These are phyloP conservation scores for Andrena camellia DNA, from an alignment of 2,888 invertebrate species.

Conservation along the genomic window DNA sequence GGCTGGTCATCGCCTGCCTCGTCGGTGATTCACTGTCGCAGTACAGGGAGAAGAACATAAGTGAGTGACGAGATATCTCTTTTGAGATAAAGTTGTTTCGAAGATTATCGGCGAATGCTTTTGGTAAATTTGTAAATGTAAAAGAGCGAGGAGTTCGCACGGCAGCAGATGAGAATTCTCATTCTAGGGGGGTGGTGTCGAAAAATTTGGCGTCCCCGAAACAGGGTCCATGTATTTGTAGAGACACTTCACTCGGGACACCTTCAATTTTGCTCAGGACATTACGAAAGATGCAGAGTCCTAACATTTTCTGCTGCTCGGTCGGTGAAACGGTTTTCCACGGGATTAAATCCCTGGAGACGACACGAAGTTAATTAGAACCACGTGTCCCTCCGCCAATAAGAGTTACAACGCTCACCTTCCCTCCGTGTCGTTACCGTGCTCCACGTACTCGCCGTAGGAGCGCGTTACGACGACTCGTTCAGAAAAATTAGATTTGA, in stretches of 20 bases:
- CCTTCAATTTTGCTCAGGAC: conserved; percentile 59
- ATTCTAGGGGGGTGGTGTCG: background rate
- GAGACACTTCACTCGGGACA: conserved; percentile 24
- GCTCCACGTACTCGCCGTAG: conserved; percentile 6
- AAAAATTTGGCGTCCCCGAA: background rate
- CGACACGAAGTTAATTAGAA: conserved; percentile 72
- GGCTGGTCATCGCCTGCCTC: conserved; percentile 70
- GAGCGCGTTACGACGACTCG: conserved; percentile 7
- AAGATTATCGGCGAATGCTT: too few relatives aligned
- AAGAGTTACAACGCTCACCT: conserved; percentile 60
- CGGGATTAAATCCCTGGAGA: conserved; percentile 71
- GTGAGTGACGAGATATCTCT: conserved; percentile 66
- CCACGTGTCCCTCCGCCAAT: conserved; percentile 69
- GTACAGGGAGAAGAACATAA: conserved; percentile 79
- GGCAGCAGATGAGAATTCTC: background rate
- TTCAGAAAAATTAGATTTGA: conserved; percentile 39
- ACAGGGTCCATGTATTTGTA: background rate
- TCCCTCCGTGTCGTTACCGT: conserved; percentile 19
- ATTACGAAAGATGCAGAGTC: conserved; percentile 64
- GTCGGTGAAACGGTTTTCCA: conserved; percentile 62
- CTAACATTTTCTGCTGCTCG: conserved; percentile 57
- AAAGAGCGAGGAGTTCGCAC: background rate
- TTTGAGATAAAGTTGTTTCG: too few relatives aligned
- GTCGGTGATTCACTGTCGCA: conserved; percentile 70
- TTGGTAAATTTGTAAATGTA: background rate